Evolutionary conservation across 2,888 invertebrate species (phyloP).

Genomic region (Drosophila falleni): DNA sequence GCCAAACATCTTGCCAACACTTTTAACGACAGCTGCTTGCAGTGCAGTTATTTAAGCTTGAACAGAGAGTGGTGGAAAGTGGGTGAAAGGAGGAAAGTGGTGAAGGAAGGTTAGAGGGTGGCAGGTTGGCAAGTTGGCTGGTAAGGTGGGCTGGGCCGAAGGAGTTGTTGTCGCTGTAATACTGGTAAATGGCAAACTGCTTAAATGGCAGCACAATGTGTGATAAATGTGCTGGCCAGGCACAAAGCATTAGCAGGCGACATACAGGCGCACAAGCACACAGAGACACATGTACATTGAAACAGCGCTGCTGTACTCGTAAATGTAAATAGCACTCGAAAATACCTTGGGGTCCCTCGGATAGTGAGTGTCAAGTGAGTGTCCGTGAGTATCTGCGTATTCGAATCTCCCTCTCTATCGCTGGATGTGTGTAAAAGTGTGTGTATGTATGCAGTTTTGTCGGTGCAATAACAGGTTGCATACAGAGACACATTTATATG

Average conservation of each 20-base stretch:
- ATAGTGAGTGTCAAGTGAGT: constrained; percentile 52
- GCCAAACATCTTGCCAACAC: constrained; percentile 9
- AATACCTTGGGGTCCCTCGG: constrained; percentile 71
- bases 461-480: constrained; percentile 50
- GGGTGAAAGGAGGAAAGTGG: background rate
- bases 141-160: background rate
- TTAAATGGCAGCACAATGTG: constrained; percentile 69
- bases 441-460: constrained; percentile 8
- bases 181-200: constrained; percentile 54
- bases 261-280: constrained; percentile 11
- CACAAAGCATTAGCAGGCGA: constrained; percentile 50
- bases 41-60: constrained; percentile 31
- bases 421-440: constrained; percentile 8
- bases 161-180: constrained; percentile 42
- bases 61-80: background rate
- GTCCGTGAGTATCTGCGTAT: constrained; percentile 29
- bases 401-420: background rate
- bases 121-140: background rate
- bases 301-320: constrained; percentile 52
- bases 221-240: constrained; percentile 73
- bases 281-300: constrained; percentile 5
- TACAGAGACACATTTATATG: constrained; percentile 10
- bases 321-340: constrained; percentile 76
- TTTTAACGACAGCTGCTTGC: constrained; percentile 4
- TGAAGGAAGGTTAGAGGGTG: too few species aligned